These are phyloP conservation scores for Trachurus trachurus DNA, from an alignment of 2,797 vertebrate genomes.

Conservation along the genomic window DNA sequence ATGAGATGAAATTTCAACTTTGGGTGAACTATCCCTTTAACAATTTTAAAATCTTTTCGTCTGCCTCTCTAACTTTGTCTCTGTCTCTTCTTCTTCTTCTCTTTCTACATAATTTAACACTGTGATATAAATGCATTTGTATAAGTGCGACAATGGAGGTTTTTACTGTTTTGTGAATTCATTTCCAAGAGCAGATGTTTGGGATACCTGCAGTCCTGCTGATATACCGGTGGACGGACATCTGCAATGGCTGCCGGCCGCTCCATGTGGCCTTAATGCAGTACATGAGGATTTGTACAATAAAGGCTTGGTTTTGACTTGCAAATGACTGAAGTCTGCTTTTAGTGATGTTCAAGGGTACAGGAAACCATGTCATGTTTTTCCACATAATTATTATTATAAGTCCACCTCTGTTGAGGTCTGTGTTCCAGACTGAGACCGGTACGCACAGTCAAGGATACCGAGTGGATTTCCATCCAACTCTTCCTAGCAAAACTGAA, in stretches of 20 bases:
- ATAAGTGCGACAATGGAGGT: neutral
- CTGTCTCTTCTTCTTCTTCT: neutral
- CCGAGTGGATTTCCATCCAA: slow-evolving; percentile 11
- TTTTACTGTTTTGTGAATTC: neutral
- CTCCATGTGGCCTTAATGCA: slow-evolving; percentile 10
- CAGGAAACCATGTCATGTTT: slow-evolving; percentile 26
- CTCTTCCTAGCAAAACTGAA: neutral
- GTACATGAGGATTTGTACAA: slow-evolving; percentile 15
- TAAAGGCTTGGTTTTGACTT: slow-evolving; percentile 35
- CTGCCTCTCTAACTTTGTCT: neutral
- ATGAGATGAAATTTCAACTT: too few species aligned
- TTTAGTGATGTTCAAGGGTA: slow-evolving; percentile 57
- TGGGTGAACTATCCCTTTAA: neutral
- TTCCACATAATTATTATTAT: slow-evolving; percentile 30
- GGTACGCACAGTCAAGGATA: slow-evolving; percentile 39
- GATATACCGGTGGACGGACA: slow-evolving; percentile 5
- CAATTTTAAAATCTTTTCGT: neutral
- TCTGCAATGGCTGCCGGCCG: neutral
- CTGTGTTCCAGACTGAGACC: slow-evolving; percentile 13
- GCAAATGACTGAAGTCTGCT: slow-evolving; percentile 48
- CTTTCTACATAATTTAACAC: neutral
- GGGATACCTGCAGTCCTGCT: neutral
- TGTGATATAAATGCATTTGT: neutral
- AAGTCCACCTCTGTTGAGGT: slow-evolving; percentile 1
- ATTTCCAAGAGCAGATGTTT: neutral